Evolutionary conservation across 1,140 invertebrate species (phyloP).

Genomic region (Microplitis mediator): DNA sequence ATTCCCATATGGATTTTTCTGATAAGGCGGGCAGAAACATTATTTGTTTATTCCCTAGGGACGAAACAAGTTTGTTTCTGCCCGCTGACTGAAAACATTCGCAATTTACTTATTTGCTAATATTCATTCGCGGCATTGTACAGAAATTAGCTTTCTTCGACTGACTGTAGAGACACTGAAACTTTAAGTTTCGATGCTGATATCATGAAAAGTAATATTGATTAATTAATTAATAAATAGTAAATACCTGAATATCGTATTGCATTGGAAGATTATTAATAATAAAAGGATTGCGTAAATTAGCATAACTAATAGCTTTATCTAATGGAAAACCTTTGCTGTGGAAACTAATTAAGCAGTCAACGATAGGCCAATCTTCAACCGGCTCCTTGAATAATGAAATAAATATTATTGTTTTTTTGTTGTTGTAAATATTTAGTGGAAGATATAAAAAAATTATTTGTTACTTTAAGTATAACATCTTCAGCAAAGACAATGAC

Average conservation of each 20-base stretch:
- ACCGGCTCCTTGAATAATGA: constrained; percentile 78
- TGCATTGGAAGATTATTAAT: constrained; percentile 99
- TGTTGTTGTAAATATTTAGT: background rate
- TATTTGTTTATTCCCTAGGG: too few species aligned
- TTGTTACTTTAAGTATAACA: constrained; percentile 83
- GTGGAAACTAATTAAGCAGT: constrained; percentile 98
- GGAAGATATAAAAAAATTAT: background rate
- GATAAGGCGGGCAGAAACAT: too few species aligned
- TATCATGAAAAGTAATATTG: too few species aligned
- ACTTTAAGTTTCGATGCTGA: too few species aligned
- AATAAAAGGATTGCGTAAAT: constrained; percentile 92
- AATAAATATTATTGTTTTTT: constrained; percentile 9
- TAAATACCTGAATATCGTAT: constrained; percentile 87
- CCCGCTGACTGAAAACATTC: too few species aligned
- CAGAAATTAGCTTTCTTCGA: too few species aligned
- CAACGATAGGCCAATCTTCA: constrained; percentile 97
- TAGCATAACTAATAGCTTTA: constrained; percentile 97
- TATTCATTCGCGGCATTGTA: too few species aligned
- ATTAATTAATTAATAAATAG: too few species aligned
- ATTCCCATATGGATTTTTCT: too few species aligned
- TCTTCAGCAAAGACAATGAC: constrained; percentile 93
- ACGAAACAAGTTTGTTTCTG: too few species aligned
- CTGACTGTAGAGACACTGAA: too few species aligned
- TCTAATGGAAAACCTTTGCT: constrained; percentile 97
- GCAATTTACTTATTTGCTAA: too few species aligned